These are phyloP conservation scores for Alauda arvensis DNA, from an alignment of 2,797 vertebrate species.

Conservation along the genomic window DNA sequence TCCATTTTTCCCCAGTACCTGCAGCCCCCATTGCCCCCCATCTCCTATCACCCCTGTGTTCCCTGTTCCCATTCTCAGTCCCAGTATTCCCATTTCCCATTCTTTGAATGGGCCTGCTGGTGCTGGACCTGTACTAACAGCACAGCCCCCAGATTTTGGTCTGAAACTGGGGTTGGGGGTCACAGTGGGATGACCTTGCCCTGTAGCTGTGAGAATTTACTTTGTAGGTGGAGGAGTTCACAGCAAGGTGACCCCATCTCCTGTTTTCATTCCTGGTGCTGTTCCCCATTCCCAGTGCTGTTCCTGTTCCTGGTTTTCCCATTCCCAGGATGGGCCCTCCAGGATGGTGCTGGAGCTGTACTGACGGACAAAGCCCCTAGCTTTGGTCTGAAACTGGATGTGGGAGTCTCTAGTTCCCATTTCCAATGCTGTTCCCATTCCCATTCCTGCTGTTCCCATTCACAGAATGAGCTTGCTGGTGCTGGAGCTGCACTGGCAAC, in stretches of 20 bases:
- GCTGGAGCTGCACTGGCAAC: neutral
- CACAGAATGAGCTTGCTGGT: neutral
- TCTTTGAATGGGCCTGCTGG: neutral
- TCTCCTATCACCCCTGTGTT: neutral
- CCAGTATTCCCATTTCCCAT: neutral
- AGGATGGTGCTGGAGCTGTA: constrained; percentile 82
- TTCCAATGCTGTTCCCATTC: accelerated
- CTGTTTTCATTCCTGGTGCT: neutral
- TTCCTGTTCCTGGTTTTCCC: neutral
- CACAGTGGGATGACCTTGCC: neutral
- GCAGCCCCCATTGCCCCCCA: neutral
- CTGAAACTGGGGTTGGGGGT: neutral
- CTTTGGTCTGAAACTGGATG: neutral
- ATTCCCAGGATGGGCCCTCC: neutral
- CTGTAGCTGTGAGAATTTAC: neutral
- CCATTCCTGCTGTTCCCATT: neutral
- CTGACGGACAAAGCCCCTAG: constrained; percentile 76
- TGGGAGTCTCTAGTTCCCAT: neutral
- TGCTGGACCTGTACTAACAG: neutral
- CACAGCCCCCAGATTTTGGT: neutral
- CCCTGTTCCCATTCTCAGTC: neutral
- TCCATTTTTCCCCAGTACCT: neutral
- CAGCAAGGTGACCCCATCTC: neutral
- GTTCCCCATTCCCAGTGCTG: neutral
- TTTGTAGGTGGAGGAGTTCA: neutral